These are phyloP conservation scores for Cyphomyrus plagiostoma DNA, from an alignment of 2,113 vertebrate genomes.

Conservation along the genomic window DNA sequence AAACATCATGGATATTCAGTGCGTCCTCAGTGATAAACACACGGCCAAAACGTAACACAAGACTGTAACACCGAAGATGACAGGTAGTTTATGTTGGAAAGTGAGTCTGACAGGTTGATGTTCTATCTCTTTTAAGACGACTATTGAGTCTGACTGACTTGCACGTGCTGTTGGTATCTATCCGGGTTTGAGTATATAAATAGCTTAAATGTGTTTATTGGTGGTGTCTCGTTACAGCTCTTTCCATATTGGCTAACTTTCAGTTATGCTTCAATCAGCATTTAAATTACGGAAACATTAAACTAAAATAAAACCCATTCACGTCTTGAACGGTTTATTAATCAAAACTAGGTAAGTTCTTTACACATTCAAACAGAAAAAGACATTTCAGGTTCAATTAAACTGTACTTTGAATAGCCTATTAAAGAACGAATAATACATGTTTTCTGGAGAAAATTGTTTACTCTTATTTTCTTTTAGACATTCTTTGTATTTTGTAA, in stretches of 20 bases:
- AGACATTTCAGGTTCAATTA: neutral
- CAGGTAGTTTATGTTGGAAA: neutral
- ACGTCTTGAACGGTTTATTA: neutral
- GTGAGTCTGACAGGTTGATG: neutral
- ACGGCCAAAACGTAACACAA: neutral
- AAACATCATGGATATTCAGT: neutral
- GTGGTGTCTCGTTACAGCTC: neutral
- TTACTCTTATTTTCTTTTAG: neutral
- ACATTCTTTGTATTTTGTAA: neutral
- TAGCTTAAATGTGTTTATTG: neutral
- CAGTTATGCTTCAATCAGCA: neutral
- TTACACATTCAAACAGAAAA: neutral
- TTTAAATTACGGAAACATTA: neutral
- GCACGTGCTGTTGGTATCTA: neutral
- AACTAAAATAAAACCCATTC: neutral
- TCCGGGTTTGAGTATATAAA: neutral
- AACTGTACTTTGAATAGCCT: neutral
- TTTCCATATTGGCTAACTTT: neutral
- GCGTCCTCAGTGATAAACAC: neutral
- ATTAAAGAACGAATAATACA: neutral
- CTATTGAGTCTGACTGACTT: neutral
- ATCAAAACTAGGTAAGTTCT: neutral
- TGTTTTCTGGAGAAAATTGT: neutral
- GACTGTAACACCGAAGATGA: neutral
- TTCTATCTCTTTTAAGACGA: neutral